A percentile compares a stretch with the other conserved stretches of the same genome.
phyloP scores from a whole-genome alignment of 2,888 invertebrate genomes.

The Drosophila kambysellisi region DNA sequence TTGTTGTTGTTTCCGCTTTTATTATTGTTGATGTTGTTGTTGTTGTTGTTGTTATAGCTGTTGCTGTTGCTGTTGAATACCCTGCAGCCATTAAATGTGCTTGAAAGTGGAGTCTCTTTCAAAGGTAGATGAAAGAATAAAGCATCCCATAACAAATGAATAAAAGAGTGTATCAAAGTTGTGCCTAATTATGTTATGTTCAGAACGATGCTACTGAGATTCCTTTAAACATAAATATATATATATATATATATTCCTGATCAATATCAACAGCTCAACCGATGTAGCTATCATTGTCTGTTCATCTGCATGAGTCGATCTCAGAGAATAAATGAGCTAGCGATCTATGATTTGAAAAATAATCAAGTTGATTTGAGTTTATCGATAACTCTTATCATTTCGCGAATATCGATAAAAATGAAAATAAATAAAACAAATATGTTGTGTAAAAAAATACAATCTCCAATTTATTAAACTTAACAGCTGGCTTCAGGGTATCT shows the following conservation, averaged over 20 bases:
- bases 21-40: neutral
- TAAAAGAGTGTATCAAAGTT: neutral
- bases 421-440: too few relatives aligned
- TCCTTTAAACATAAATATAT: neutral
- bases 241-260: neutral
- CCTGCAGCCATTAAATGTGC: conserved; percentile 7
- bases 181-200: neutral
- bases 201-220: neutral
- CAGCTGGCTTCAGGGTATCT: neutral
- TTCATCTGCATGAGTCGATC: neutral
- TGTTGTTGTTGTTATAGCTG: neutral
- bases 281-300: neutral
- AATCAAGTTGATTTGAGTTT: neutral
- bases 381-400: neutral
- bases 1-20: neutral
- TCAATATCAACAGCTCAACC: neutral
- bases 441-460: too few relatives aligned
- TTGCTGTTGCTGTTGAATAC: neutral
- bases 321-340: neutral
- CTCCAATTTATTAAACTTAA: neutral
- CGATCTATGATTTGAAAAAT: neutral
- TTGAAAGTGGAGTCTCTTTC: neutral
- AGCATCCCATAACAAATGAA: neutral
- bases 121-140: neutral
- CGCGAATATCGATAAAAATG: neutral